Evolutionary conservation across 2,113 vertebrate species (phyloP).

Genomic region (Pachyramphus minor): DNA sequence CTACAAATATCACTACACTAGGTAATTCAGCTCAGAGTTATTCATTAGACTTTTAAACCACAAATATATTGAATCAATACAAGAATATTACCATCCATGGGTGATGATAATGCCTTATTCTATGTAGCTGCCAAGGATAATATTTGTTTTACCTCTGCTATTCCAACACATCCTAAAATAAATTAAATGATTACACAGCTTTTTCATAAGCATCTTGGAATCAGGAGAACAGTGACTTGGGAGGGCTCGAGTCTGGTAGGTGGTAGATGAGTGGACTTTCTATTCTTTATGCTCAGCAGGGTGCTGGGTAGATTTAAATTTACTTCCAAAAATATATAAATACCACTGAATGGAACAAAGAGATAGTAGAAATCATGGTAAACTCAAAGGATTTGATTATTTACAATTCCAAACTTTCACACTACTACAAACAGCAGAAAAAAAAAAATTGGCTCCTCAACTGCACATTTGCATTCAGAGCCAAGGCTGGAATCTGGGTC

Average conservation of each 20-base stretch:
- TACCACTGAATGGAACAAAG: neutral
- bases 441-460: neutral
- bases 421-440: neutral
- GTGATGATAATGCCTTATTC: neutral
- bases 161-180: conserved; percentile 32
- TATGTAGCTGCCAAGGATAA: neutral
- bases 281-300: neutral
- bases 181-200: neutral
- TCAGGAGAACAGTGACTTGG: neutral
- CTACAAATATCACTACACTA: neutral
- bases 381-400: neutral
- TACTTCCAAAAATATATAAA: neutral
- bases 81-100: neutral
- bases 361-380: neutral
- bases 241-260: neutral
- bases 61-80: neutral
- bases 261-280: neutral
- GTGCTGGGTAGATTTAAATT: neutral
- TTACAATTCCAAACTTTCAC: neutral
- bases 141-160: conserved; percentile 21
- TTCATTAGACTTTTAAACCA: neutral
- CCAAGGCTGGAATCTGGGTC: neutral
- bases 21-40: neutral
- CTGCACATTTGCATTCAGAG: neutral
- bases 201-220: conserved; percentile 6